Base-by-base conservation (phyloP, 2,888 invertebrate genomes). In the Cremastinae sp. region DNA sequence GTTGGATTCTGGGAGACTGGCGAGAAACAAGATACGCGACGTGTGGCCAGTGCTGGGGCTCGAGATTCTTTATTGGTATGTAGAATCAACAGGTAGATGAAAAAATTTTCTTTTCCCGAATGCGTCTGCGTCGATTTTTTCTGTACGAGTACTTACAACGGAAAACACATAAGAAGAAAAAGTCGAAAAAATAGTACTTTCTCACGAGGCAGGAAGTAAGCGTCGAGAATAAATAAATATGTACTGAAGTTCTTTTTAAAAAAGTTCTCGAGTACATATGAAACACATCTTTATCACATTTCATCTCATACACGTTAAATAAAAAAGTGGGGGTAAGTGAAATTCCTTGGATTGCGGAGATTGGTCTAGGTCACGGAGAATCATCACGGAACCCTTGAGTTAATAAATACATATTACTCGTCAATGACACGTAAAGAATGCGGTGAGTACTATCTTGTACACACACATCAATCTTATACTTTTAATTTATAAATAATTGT, bases 391-490 rank as follows among this genome's bases (percentile, higher is more conserved):
- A 78, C 80, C 80, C 83, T 82, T 82, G 82, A 83, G 81, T 84
- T 84, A 84, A 85, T 82, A 16, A 84, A 84, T 84, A 83, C 82
- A 20, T 53, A 83, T 84, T 81, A 82, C 80, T 83, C 83, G 83
- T 84, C 83, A 80, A 84, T 87, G 86, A 88, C 85, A 85, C 83
- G 83, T 79, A 79, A 83, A 83, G 83, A 87, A 87, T 85, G 87
- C 83, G 84, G 85, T 87, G 80, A 87, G 86, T 83, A 73, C 49
- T 12, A 45, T 10, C 55, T 22, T 20, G 4, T 39, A 35, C 22
- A 35, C 20, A 0, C 8, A n/a, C 12, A 7, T n/a, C n/a, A n/a
- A n/a, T n/a, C n/a, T n/a, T n/a, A n/a, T n/a, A n/a, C n/a, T n/a
- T n/a, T n/a, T n/a, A n/a, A 45, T 45, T 0, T 59, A 45, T 2